Conservation (phyloP, 2,888 invertebrate species). For the Idaea biselata region DNA sequence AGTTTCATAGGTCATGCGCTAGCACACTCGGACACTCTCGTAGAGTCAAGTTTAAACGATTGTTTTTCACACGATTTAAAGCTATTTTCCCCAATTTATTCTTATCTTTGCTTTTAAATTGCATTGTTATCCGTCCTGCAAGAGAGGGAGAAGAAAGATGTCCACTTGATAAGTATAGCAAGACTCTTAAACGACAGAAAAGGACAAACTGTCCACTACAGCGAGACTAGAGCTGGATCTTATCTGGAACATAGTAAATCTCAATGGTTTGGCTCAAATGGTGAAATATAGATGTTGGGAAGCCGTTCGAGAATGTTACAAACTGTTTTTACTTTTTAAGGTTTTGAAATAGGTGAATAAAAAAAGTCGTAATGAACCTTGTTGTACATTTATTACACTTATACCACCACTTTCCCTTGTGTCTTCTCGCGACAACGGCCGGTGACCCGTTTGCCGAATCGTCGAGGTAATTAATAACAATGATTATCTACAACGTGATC, state of each 20-base stretch:
- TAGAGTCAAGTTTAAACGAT: not conserved
- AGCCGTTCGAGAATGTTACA: not conserved
- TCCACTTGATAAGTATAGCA: slow-evolving; percentile 36
- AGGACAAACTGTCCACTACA: slow-evolving; percentile 41
- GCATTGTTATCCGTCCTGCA: slow-evolving; percentile 56
- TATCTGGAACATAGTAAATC: slow-evolving; percentile 62
- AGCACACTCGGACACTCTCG: too few species aligned
- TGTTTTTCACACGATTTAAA: slow-evolving; percentile 13
- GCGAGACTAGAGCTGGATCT: slow-evolving; percentile 28
- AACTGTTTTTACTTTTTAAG: not conserved
- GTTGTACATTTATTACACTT: too few species aligned
- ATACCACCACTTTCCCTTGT: too few species aligned
- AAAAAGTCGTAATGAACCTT: too few species aligned
- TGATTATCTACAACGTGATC: too few species aligned
- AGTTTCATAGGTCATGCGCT: too few species aligned
- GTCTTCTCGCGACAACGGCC: too few species aligned
- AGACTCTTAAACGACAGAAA: slow-evolving; percentile 12
- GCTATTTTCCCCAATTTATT: slow-evolving; percentile 22
- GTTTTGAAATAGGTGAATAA: not conserved
- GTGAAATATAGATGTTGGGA: slow-evolving; percentile 55
- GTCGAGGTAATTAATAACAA: too few species aligned
- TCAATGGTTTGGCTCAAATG: slow-evolving; percentile 43
- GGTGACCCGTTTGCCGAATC: too few species aligned
- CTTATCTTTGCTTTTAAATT: slow-evolving; percentile 52
- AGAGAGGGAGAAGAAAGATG: slow-evolving; percentile 32